Conservation (phyloP, 2,888 invertebrate genomes). For the Synanthedon formicaeformis region DNA sequence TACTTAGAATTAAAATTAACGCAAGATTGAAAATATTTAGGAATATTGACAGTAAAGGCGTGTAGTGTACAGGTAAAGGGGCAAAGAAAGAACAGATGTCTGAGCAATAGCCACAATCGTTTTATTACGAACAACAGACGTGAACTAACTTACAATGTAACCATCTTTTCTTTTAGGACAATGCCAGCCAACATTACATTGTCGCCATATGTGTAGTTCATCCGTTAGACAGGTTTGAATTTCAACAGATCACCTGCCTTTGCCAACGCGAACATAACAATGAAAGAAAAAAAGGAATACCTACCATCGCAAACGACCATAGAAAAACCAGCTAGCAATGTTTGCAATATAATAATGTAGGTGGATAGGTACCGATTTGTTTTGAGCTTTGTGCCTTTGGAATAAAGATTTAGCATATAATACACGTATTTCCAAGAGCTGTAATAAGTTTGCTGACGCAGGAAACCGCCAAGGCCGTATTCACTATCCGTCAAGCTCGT, state of each 20-base stretch:
- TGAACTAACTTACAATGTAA: background rate
- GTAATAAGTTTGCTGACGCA: conserved; percentile 6
- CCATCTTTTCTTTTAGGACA: background rate
- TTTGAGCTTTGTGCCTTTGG: background rate
- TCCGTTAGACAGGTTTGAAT: conserved; percentile 6
- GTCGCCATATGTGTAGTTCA: conserved; percentile 3
- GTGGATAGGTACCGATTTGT: background rate
- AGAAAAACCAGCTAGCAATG: background rate
- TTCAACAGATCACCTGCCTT: conserved; percentile 5
- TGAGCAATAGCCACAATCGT: background rate
- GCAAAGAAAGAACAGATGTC: too few relatives aligned
- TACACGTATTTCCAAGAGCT: background rate
- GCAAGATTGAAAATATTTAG: too few relatives aligned
- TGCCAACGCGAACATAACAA: background rate
- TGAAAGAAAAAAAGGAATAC: background rate
- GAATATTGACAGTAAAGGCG: too few relatives aligned
- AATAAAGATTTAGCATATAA: background rate
- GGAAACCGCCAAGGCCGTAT: conserved; percentile 24
- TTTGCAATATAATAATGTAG: background rate
- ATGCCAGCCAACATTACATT: background rate
- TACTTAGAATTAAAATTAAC: too few relatives aligned
- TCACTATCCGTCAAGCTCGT: conserved; percentile 19
- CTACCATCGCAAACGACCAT: background rate
- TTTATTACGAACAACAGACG: background rate
- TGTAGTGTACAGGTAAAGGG: too few relatives aligned